phyloP scores from a whole-genome alignment of 2,888 invertebrate genomes.

The Cataglyphis cursor region DNA sequence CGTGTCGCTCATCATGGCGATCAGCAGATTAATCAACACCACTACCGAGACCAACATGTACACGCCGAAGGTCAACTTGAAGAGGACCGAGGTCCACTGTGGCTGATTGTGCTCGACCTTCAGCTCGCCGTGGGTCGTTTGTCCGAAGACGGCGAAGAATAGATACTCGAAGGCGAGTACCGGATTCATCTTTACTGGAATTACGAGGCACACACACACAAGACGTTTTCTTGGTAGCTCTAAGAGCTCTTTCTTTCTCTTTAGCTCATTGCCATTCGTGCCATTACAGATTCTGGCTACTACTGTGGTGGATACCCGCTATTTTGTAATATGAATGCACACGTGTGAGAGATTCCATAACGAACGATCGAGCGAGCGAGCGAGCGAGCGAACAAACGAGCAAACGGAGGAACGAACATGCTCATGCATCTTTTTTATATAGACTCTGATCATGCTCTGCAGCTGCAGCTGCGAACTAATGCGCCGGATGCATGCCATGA shows the following conservation, averaged over 20 bases:
- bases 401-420: slow-evolving; percentile 82
- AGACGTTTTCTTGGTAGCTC: slow-evolving; percentile 68
- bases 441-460: slow-evolving; percentile 82
- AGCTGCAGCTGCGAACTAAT: slow-evolving; percentile 71
- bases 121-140: slow-evolving; percentile 95
- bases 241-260: slow-evolving; percentile 52
- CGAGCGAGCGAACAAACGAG: slow-evolving; percentile 77
- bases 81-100: slow-evolving; percentile 94
- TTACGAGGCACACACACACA: slow-evolving; percentile 78
- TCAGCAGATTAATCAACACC: slow-evolving; percentile 99
- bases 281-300: slow-evolving; percentile 70
- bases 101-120: slow-evolving; percentile 92
- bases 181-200: slow-evolving; percentile 94
- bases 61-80: slow-evolving; percentile 97
- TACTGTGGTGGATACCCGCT: slow-evolving; percentile 70
- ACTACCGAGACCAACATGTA: slow-evolving; percentile 99
- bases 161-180: slow-evolving; percentile 98
- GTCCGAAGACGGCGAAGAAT: slow-evolving; percentile 99
- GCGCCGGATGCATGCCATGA: slow-evolving; percentile 73
- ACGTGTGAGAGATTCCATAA: slow-evolving; percentile 67
- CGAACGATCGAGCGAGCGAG: slow-evolving; percentile 76
- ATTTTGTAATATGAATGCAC: slow-evolving; percentile 67
- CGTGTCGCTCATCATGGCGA: slow-evolving; percentile 99
- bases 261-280: slow-evolving; percentile 71
- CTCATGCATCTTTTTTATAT: slow-evolving; percentile 82